phyloP scores from a whole-genome alignment of 2,797 vertebrate genomes.

The Poecilia gillii region DNA sequence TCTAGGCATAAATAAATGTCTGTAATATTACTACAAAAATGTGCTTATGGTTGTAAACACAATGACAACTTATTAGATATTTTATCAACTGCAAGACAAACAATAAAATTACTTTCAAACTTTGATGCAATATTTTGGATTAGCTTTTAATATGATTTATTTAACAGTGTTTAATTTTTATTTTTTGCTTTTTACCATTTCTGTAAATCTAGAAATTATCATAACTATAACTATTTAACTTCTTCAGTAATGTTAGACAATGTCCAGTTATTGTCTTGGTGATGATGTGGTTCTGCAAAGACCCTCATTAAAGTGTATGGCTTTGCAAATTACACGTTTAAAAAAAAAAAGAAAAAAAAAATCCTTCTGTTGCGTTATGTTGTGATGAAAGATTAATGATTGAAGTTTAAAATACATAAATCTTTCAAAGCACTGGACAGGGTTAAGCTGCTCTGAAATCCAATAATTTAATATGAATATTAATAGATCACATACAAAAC shows the following conservation, averaged over 20 bases:
- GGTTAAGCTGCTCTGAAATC: conserved; percentile 66
- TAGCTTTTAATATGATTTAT: neutral
- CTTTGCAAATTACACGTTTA: conserved; percentile 41
- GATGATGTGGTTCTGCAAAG: conserved; percentile 30
- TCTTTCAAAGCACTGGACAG: conserved; percentile 64
- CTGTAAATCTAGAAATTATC: neutral
- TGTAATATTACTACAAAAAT: neutral
- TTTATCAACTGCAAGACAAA: neutral
- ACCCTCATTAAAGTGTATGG: conserved; percentile 43
- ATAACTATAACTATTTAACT: neutral
- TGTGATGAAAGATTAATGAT: conserved; percentile 71
- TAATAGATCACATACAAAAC: conserved; percentile 29
- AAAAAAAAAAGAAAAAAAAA: conserved; percentile 9
- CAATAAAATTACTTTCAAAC: neutral
- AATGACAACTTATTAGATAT: neutral
- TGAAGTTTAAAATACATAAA: conserved; percentile 70
- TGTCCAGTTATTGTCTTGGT: conserved; percentile 27
- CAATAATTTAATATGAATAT: conserved; percentile 53
- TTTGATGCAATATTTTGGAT: neutral
- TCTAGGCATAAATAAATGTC: neutral
- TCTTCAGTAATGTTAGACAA: neutral
- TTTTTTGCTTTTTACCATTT: neutral
- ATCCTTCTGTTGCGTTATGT: conserved; percentile 48
- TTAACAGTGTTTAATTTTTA: neutral
- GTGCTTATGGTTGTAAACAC: neutral